Base-by-base conservation (phyloP, 2,888 invertebrate genomes). In the Euzophera pinguis region DNA sequence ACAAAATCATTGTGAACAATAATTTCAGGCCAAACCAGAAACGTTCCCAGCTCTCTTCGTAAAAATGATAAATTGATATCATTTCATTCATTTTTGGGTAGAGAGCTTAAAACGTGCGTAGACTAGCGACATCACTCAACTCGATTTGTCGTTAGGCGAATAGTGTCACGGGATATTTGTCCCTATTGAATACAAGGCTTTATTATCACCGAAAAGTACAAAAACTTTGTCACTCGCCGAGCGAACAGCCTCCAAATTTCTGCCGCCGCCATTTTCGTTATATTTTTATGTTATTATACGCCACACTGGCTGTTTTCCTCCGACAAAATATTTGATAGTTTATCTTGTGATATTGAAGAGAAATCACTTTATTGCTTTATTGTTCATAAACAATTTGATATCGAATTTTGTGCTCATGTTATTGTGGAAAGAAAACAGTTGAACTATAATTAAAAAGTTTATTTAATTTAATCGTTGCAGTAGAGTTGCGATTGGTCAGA, bases 211-310 rank as follows among this genome's bases (percentile, higher is more conserved):
- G 73, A 45, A 32, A 45, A 16, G 34, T 34, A 45, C 45, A 32
- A 14, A 71, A 80, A 77, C 73, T 81, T 75, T 75, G 69, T 83
- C 81, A 92, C 91, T 88, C 27, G 91, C 64, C 70, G 77, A 77
- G 78, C 84, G 87, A 90, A 90, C 91, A 91, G 89, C 91, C 90
- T 87, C 90, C 90, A 91, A 89, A 88, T 89, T 89, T 85, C 90
- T 89, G 90, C 90, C 89, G 81, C 88, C 86, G 81, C 85, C 84
- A 84, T 85, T 85, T 81, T 81, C 59, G 48, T 49, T 32, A 45
- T 38, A 49, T 54, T 61, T 66, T 72, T 65, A 63, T 64, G 59
- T 69, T 71, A 67, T 64, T 61, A 64, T 63, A 60, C 64, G 67
- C 65, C 63, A 63, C 74, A 78, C 71, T 73, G 79, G 83, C 80